Evolutionary conservation across 2,113 vertebrate genomes (phyloP), one percentile per base, ranked within the genome.

Genomic region (Alligator mississippiensis): DNA sequence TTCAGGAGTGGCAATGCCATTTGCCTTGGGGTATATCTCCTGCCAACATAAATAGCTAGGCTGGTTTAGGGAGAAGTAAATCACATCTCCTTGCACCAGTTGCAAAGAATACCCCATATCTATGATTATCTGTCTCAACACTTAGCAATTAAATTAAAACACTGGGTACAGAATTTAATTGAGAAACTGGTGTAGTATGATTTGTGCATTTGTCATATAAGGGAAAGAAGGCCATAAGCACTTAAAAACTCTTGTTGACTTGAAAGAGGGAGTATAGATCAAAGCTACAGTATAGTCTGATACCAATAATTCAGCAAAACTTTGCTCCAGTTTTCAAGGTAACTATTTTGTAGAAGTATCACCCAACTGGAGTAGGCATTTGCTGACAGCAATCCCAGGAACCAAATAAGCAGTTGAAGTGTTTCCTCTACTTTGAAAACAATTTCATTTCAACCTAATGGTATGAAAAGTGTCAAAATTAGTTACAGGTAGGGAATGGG

Each of bases 1-100:
- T 11, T 74, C 47, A 11, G 34, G 54, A 0, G 0, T 17, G 14
- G 22, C 22, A 70, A 2, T 38, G 68, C 0, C 5, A 61, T 6
- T 28, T 60, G 3, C 60, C 59, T 21, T n/a, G 0, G 63, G 11
- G 25, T 9, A 13, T 47, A 59, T 0, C 5, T 90, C 72, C 76
- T 64, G 63, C 63, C 54, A 60, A 9, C 9, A 30, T 38, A 86
- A 18, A 5, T 11, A 30, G 62, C 38, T 27, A 74, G 5, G 3
- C 21, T 74, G 6, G 22, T 3, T 3, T 28, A 25, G 61, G 28
- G 59, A 80, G 34, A 63, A 1, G n/a, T 2, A 16, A 61, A 61
- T 58, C 13, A 80, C 22, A 5, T 14, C 84, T 9, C 17, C 1
- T 17, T 90, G 27, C 25, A 22, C 74, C 21, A 72, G 4, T 30